A percentile compares a stretch with the other conserved stretches of the same genome.
Evolutionary conservation across 2,113 vertebrate genomes (phyloP).

Genomic region (Acinonyx jubatus): DNA sequence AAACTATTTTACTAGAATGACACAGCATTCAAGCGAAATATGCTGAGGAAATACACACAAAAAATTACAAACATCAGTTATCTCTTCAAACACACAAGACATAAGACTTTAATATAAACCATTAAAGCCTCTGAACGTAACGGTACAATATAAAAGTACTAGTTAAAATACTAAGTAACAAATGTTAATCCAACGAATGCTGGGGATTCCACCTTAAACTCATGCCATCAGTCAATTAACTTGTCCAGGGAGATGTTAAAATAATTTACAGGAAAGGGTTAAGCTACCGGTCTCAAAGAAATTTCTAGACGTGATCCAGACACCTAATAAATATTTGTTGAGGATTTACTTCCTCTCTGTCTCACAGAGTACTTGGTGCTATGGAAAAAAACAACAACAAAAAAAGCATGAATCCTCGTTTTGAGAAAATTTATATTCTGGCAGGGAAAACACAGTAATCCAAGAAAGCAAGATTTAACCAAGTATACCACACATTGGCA

Average conservation of each 20-base stretch:
- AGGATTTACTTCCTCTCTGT: not conserved
- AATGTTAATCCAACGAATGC: not conserved
- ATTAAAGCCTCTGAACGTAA: not conserved
- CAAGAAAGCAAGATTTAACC: not conserved
- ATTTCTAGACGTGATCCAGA: not conserved
- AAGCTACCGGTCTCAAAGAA: not conserved
- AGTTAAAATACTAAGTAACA: conserved; percentile 2
- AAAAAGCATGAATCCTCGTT: not conserved
- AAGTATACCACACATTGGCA: not conserved
- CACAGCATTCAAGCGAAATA: not conserved
- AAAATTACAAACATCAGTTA: not conserved
- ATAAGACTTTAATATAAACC: not conserved
- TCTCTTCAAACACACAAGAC: not conserved
- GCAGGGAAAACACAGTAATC: not conserved
- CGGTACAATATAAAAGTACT: not conserved
- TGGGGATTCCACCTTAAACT: conserved; percentile 16
- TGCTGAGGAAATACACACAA: not conserved
- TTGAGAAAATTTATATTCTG: not conserved
- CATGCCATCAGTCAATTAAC: not conserved
- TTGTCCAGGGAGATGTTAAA: not conserved
- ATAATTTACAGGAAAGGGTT: not conserved
- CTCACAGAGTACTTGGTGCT: not conserved
- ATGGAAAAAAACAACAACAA: not conserved
- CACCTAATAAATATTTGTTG: not conserved
- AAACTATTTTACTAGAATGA: not conserved